Base-by-base conservation (phyloP, 2,797 vertebrate genomes). In the Crocodylus rhombifer region DNA sequence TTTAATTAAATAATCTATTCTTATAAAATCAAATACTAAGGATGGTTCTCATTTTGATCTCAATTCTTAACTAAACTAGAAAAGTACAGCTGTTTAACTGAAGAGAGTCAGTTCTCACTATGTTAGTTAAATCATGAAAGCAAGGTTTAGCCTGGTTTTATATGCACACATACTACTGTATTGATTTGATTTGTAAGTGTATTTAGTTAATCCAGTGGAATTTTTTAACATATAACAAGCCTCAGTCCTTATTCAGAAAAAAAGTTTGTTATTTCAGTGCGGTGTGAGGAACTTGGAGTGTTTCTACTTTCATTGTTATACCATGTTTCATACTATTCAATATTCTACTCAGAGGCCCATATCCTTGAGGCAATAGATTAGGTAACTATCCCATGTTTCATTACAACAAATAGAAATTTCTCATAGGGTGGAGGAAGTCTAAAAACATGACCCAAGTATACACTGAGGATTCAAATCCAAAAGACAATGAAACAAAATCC, bases 311-410 rank as follows among this genome's bases (percentile, higher is more conserved):
- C 56, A 28, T 28, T 21, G 0, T 86, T 64, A 14, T 1, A 61
- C 5, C 26, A 6, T 1, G 1, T 20, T 3, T 74, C 58, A 12
- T 1, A 42, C 18, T 4, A 26, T 55, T 33, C 14, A 18, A 25
- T 13, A 3, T 6, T 77, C 57, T 82, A 18, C 63, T 9, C 57
- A 92, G 23, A 6, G 57, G 3, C 51, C 0, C 55, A 6, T 30
- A 4, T 84, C 5, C 13, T 55, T 13, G 12, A 67, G 65, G 20
- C 65, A 33, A 67, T 30, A 18, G 30, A 69, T 69, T 33, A 36
- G 5, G 20, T 69, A 20, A 3, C 2, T 33, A 69, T 20, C 11
- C 36, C 65, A 69, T 17, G 9, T 20, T 69, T 21, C 20, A 36
- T 69, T 69, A 18, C 30, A 69, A 33, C 20, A 17, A 69, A 69